phyloP scores from a whole-genome alignment of 2,888 invertebrate genomes.

The Branchellion lobata region DNA sequence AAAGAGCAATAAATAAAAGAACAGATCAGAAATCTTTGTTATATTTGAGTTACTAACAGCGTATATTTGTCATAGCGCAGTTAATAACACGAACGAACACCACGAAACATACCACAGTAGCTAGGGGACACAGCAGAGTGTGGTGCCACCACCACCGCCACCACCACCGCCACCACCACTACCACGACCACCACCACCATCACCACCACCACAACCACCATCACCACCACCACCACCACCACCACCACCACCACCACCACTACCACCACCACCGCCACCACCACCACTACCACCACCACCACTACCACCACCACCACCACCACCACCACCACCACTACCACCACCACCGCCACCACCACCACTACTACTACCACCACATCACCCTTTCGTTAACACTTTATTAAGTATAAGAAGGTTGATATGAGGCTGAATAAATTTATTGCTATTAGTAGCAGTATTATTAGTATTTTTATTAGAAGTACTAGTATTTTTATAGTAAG shows the following conservation, averaged over 20 bases:
- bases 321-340: slow-evolving; percentile 29
- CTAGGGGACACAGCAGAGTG: too few relatives aligned
- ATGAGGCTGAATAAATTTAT: too few relatives aligned
- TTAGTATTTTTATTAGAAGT: too few relatives aligned
- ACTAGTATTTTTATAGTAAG: too few relatives aligned
- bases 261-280: slow-evolving; percentile 29
- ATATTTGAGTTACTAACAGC: neutral
- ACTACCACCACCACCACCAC: slow-evolving; percentile 29
- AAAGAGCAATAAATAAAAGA: neutral
- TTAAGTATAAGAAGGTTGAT: too few relatives aligned
- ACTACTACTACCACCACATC: slow-evolving; percentile 29
- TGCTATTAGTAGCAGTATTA: too few relatives aligned
- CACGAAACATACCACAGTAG: too few relatives aligned
- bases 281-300: slow-evolving; percentile 29
- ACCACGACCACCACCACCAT: slow-evolving; percentile 24
- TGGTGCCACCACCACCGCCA: slow-evolving; percentile 21
- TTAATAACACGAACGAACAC: too few relatives aligned
- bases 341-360: slow-evolving; percentile 29
- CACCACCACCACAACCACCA: slow-evolving; percentile 20
- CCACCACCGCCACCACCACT: slow-evolving; percentile 29
- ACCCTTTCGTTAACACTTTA: too few relatives aligned
- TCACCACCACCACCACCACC: slow-evolving; percentile 5
- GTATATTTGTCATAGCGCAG: too few relatives aligned
- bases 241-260: neutral
- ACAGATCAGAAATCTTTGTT: neutral